A percentile compares a stretch with the other conserved stretches of the same genome.
These are phyloP conservation scores for Macrochelys suwanniensis DNA, from an alignment of 2,797 vertebrate species.

Conservation along the genomic window DNA sequence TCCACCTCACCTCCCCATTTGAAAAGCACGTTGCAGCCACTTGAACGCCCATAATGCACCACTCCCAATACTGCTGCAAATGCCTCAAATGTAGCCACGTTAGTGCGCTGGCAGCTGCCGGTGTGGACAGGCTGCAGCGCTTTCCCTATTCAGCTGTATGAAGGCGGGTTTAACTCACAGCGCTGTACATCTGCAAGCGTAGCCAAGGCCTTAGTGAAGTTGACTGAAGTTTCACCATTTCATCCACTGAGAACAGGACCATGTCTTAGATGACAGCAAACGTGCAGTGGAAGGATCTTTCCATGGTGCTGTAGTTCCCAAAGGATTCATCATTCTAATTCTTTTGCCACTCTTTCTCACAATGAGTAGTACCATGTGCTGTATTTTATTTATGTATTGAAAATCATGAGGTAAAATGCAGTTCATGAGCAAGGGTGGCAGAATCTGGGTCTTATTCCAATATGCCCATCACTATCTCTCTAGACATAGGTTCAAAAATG, in stretches of 20 bases:
- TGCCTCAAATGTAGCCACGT: too few species aligned
- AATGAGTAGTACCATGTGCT: accelerated
- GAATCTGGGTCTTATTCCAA: not conserved
- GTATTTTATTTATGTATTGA: not conserved
- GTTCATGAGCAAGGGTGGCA: not conserved
- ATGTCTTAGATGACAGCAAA: not conserved
- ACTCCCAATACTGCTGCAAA: too few species aligned
- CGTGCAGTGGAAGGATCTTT: not conserved
- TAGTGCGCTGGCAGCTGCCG: too few species aligned
- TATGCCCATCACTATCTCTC: not conserved
- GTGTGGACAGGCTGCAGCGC: too few species aligned
- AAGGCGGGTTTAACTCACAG: too few species aligned
- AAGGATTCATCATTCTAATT: not conserved
- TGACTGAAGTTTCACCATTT: not conserved
- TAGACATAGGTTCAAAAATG: accelerated
- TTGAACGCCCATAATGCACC: too few species aligned
- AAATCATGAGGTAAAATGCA: not conserved
- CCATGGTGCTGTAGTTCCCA: not conserved
- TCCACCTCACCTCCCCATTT: too few species aligned
- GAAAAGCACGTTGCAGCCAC: too few species aligned
- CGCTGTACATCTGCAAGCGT: too few species aligned
- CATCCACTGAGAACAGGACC: not conserved
- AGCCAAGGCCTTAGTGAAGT: not conserved
- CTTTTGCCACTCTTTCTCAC: not conserved
- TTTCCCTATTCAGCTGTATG: too few species aligned